Evolutionary conservation across 2,113 vertebrate genomes (phyloP), one percentile per base, ranked within the genome.

Genomic region (Cynocephalus volans): DNA sequence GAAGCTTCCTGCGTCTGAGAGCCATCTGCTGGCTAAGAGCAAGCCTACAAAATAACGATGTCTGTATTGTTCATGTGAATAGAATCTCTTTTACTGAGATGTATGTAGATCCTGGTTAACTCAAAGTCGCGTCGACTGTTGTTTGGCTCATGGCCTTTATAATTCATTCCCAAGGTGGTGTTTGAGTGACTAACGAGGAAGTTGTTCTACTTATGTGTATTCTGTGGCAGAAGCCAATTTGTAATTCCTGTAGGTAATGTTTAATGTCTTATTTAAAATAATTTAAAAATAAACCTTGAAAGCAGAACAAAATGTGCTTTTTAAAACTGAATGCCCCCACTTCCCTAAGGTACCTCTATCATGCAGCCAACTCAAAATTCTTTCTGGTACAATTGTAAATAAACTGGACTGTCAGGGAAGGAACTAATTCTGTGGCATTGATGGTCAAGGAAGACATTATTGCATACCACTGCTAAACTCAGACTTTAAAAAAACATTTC

Each of bases 21-120:
- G 93, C 95, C 90, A 89, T 60, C 95, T 97, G 76, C 89, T 97
- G 97, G 95, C 76, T 72, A 10, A 90, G 36, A 69, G 14, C 52
- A 65, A 48, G 36, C 81, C 76, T 77, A 60, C 70, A 76, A 45
- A 92, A 36, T n/a, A 48, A 67, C 11, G 17, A 21, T 72, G 0
- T 12, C 36, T 73, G 33, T 23, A 24, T 72, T 41, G 4, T 48
- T 14, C 45, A 0, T 3, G 3, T 13, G n/a, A 67, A 76, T 77
- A 60, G 23, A 80, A 50, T 41, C 36, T 77, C 60, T 60, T 17
- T 31, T 11, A 33, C 76, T 50, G 62, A 87, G 75, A 75, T 21
- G 28, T 70, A 26, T 50, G 9, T 84, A 79, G 90, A 48, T 83
- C n/a, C 36, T 89, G 62, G 3, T 31, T 88, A 60, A 67, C 36